Evolutionary conservation across 2,797 vertebrate species (phyloP).

Genomic region (Okamejei kenojei): DNA sequence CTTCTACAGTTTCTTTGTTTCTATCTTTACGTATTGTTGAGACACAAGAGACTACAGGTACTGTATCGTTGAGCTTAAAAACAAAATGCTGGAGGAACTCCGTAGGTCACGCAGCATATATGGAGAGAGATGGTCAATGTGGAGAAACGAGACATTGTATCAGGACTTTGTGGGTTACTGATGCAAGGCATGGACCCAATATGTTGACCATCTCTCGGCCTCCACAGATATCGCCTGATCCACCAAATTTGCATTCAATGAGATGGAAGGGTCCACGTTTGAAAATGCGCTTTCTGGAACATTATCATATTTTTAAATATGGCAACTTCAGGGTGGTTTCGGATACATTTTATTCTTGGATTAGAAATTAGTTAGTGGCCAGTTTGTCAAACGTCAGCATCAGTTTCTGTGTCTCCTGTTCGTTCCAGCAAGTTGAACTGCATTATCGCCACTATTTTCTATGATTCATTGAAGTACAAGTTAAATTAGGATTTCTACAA

Average conservation of each 20-base stretch:
- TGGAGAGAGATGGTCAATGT: too few relatives aligned
- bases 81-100: too few relatives aligned
- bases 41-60: too few relatives aligned
- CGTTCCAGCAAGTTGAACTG: slow-evolving; percentile 11
- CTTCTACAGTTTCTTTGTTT: too few relatives aligned
- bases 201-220: too few relatives aligned
- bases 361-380: background rate
- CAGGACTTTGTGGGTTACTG: too few relatives aligned
- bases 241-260: background rate
- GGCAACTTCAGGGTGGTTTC: background rate
- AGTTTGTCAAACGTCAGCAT: background rate
- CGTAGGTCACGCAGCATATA: too few relatives aligned
- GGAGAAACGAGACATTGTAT: too few relatives aligned
- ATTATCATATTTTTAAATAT: background rate
- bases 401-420: background rate
- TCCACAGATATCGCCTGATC: too few relatives aligned
- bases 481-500: background rate
- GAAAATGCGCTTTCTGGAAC: background rate
- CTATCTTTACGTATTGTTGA: too few relatives aligned
- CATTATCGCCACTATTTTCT: background rate
- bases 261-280: background rate
- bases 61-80: too few relatives aligned
- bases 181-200: too few relatives aligned
- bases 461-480: background rate
- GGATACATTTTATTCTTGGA: background rate